Conservation (phyloP, 1,140 invertebrate species). For the Zaprionus lachaisei region DNA sequence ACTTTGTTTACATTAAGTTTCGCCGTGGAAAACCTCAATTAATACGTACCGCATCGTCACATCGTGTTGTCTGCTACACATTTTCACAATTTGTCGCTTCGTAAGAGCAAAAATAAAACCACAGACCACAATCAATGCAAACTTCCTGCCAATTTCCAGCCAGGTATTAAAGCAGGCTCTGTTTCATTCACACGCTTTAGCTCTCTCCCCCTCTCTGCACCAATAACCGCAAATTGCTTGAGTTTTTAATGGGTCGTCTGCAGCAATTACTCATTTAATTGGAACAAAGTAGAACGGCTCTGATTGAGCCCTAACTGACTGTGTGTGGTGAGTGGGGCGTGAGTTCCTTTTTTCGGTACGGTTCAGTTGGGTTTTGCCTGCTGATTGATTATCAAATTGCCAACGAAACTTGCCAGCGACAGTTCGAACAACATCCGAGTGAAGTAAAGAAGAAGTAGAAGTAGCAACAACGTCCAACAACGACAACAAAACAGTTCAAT, state of each 20-base stretch:
- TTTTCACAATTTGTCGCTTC: no score
- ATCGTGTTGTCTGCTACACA: no score
- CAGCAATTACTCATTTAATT: constrained; percentile 43
- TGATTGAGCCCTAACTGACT: background rate
- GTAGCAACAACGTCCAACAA: background rate
- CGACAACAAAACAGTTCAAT: constrained; percentile 2
- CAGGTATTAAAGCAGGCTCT: background rate
- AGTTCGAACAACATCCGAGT: constrained; percentile 25
- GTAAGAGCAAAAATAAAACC: background rate
- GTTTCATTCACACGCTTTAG: background rate
- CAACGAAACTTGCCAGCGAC: constrained; percentile 45
- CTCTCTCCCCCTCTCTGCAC: background rate
- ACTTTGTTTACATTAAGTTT: no score
- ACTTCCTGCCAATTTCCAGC: background rate
- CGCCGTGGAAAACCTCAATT: no score
- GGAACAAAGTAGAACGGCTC: constrained; percentile 23
- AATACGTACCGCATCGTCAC: no score
- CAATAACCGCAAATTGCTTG: constrained; percentile 33
- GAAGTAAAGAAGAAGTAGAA: background rate
- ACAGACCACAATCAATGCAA: background rate
- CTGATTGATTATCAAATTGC: constrained; percentile 71
- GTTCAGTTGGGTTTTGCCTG: constrained; percentile 21
- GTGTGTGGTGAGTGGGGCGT: background rate
- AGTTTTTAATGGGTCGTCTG: constrained; percentile 38
- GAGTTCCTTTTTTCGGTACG: background rate